Conservation (phyloP, 1,140 invertebrate genomes). For the Macrobrachium nipponense region DNA sequence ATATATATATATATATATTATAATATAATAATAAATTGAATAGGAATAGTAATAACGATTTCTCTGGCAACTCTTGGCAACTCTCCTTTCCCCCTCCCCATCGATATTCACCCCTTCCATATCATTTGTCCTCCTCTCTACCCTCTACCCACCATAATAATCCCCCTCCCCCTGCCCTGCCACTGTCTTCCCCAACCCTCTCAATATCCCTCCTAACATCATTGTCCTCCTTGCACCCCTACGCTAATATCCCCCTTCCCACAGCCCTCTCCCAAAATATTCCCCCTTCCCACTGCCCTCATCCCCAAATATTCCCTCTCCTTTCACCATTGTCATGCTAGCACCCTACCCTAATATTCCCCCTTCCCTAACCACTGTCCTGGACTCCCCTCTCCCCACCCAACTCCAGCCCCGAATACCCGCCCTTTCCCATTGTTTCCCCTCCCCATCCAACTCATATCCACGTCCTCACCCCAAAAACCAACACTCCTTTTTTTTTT, state of each 20-base stretch:
- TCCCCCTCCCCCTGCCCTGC: neutral
- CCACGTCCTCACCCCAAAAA: neutral
- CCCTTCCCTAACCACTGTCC: neutral
- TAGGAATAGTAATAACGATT: too few species aligned
- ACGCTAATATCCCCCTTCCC: neutral
- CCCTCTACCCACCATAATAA: neutral
- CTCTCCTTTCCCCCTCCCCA: too few species aligned
- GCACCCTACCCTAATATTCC: too few species aligned
- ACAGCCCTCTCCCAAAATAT: neutral
- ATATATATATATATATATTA: too few species aligned
- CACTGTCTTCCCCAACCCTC: neutral
- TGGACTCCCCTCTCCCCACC: neutral
- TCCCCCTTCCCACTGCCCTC: neutral
- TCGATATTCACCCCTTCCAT: too few species aligned
- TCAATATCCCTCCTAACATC: too few species aligned
- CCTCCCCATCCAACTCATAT: neutral
- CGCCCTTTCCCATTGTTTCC: neutral
- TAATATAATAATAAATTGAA: too few species aligned
- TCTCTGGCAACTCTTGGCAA: too few species aligned
- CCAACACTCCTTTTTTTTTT: neutral
- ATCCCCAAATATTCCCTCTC: too few species aligned
- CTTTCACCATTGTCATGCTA: too few species aligned
- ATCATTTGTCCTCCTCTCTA: neutral
- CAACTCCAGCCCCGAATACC: neutral
- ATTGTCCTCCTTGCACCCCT: neutral